A percentile compares a stretch with the other conserved stretches of the same genome.
phyloP scores from a whole-genome alignment of 1,140 invertebrate genomes.

The Bombyx mandarina region DNA sequence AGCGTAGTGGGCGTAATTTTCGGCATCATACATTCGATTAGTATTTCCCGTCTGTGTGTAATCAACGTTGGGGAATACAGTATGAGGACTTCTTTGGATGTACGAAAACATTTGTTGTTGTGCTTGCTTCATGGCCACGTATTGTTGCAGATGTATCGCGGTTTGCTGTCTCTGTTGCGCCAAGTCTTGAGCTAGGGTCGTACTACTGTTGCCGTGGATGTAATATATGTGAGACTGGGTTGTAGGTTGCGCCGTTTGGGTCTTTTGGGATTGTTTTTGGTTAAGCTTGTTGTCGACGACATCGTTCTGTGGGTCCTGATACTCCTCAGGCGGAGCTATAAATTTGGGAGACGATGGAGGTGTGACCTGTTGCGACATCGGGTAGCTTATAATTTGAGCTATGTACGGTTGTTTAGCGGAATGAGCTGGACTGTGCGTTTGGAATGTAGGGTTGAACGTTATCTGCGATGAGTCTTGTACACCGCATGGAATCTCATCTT shows the following conservation, averaged over 20 bases:
- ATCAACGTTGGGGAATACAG: slow-evolving; percentile 51
- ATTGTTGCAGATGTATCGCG: slow-evolving; percentile 64
- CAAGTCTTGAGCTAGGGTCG: slow-evolving; percentile 37
- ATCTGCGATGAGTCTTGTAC: slow-evolving; percentile 61
- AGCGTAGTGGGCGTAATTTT: slow-evolving; percentile 39
- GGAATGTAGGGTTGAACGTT: slow-evolving; percentile 70
- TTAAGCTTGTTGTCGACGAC: slow-evolving; percentile 40
- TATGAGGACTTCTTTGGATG: slow-evolving; percentile 53
- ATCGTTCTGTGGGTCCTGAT: slow-evolving; percentile 58
- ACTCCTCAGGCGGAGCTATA: slow-evolving; percentile 62
- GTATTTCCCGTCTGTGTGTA: slow-evolving; percentile 35
- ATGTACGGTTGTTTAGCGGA: slow-evolving; percentile 60
- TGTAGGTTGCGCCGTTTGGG: slow-evolving; percentile 34
- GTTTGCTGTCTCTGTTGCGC: slow-evolving; percentile 65
- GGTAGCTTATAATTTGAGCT: slow-evolving; percentile 65
- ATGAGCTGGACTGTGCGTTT: slow-evolving; percentile 67
- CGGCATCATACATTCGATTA: slow-evolving; percentile 45
- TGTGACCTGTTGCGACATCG: slow-evolving; percentile 61
- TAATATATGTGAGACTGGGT: slow-evolving; percentile 63
- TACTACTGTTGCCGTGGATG: slow-evolving; percentile 46
- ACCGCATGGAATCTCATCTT: slow-evolving; percentile 41
- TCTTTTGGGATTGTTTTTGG: slow-evolving; percentile 27
- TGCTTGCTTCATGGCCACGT: slow-evolving; percentile 70
- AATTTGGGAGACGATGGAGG: slow-evolving; percentile 58
- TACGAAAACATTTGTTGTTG: slow-evolving; percentile 67